A percentile compares a stretch with the other conserved stretches of the same genome.
phyloP scores from a whole-genome alignment of 2,113 vertebrate genomes.

The Numida meleagris region DNA sequence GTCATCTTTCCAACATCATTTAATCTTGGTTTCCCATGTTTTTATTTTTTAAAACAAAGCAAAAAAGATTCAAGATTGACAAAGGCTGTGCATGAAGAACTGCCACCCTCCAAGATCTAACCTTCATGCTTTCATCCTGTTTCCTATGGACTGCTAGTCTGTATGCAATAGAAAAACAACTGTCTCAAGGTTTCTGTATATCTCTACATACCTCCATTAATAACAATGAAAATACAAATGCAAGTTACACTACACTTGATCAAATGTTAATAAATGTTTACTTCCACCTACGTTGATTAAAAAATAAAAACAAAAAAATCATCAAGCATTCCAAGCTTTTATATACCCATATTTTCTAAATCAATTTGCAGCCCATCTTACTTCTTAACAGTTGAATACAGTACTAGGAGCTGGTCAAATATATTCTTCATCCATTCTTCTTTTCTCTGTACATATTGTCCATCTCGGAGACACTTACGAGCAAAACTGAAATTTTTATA shows the following conservation, averaged over 20 bases:
- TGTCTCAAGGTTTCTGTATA: slow-evolving; percentile 81
- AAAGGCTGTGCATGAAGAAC: slow-evolving; percentile 85
- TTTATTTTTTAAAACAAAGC: slow-evolving; percentile 75
- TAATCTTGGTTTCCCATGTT: slow-evolving; percentile 78
- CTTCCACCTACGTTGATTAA: slow-evolving; percentile 75
- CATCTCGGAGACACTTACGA: slow-evolving; percentile 50
- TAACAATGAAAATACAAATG: slow-evolving; percentile 80
- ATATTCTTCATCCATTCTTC: slow-evolving; percentile 45
- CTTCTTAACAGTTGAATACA: slow-evolving; percentile 47
- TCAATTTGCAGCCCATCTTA: slow-evolving; percentile 46
- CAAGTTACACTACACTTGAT: slow-evolving; percentile 79
- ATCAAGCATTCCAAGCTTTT: slow-evolving; percentile 79
- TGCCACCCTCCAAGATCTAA: slow-evolving; percentile 77
- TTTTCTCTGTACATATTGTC: slow-evolving; percentile 23
- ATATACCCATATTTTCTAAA: slow-evolving; percentile 65
- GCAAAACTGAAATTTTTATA: slow-evolving; percentile 70
- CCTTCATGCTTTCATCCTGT: slow-evolving; percentile 80
- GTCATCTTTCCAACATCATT: slow-evolving; percentile 68
- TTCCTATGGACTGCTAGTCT: slow-evolving; percentile 81
- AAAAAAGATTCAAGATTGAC: slow-evolving; percentile 72
- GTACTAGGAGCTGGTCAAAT: slow-evolving; percentile 55
- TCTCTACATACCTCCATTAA: slow-evolving; percentile 85
- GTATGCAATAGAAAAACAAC: slow-evolving; percentile 84
- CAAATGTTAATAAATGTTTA: slow-evolving; percentile 84
- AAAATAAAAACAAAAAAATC: slow-evolving; percentile 55